These are phyloP conservation scores for Sebastes itinus DNA, from an alignment of 2,797 vertebrate species.

Conservation along the genomic window DNA sequence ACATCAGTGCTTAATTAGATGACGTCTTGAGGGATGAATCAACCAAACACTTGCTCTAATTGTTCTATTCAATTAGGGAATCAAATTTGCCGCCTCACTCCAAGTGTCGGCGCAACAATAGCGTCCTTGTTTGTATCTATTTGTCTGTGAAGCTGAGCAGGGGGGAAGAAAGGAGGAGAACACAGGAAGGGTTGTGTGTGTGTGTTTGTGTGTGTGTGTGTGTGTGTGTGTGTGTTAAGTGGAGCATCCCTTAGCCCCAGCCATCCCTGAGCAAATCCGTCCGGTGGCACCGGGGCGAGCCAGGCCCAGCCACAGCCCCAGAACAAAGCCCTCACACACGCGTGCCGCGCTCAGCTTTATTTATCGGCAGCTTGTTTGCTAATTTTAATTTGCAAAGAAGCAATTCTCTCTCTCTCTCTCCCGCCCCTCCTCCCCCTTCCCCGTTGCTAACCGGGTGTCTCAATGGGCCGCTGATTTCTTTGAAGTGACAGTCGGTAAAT, in stretches of 20 bases:
- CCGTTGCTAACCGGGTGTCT: slow-evolving; percentile 91
- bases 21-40: slow-evolving; percentile 85
- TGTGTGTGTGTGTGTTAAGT: slow-evolving; percentile 63
- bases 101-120: slow-evolving; percentile 79
- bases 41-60: slow-evolving; percentile 84
- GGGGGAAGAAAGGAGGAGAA: slow-evolving; percentile 61
- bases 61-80: slow-evolving; percentile 87
- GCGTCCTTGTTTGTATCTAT: slow-evolving; percentile 82
- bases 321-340: slow-evolving; percentile 88
- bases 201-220: slow-evolving; percentile 38
- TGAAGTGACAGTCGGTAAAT: slow-evolving; percentile 99
- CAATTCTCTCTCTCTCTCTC: slow-evolving; percentile 84
- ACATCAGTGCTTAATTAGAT: slow-evolving; percentile 84
- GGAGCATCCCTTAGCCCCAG: slow-evolving; percentile 76
- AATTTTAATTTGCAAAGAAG: slow-evolving; percentile 99
- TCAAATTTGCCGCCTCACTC: slow-evolving; percentile 83
- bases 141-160: slow-evolving; percentile 76
- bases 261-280: slow-evolving; percentile 77
- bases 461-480: slow-evolving; percentile 98
- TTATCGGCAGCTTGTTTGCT: slow-evolving; percentile 99
- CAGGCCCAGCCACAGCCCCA: slow-evolving; percentile 77
- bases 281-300: slow-evolving; percentile 53
- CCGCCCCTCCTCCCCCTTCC: neutral
- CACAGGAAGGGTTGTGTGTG: slow-evolving; percentile 52
- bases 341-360: slow-evolving; percentile 91